These are phyloP conservation scores for Microtus oregoni DNA, from an alignment of 2,113 vertebrate species.

Conservation along the genomic window DNA sequence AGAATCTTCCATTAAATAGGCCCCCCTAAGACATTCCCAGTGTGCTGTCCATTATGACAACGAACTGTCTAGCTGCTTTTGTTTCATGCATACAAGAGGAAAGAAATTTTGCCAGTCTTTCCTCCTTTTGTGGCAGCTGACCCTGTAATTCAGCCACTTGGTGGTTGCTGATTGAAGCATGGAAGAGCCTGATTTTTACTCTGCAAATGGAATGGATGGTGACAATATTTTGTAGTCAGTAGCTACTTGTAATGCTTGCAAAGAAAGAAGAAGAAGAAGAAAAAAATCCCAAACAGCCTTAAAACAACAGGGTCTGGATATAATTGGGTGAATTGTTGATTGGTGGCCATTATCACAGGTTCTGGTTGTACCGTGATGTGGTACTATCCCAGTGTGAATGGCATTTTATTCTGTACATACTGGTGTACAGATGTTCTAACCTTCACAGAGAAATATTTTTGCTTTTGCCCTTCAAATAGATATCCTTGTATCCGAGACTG, in stretches of 20 bases:
- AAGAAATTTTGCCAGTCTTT: not conserved
- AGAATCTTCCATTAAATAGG: not conserved
- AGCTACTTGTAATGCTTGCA: constrained; percentile 39
- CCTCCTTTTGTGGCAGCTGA: constrained; percentile 13
- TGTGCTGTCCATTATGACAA: not conserved
- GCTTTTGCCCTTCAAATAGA: constrained; percentile 56
- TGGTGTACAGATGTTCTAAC: constrained; percentile 29
- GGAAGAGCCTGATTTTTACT: constrained; percentile 60
- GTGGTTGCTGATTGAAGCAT: constrained; percentile 42
- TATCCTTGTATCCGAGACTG: not conserved
- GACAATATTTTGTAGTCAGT: constrained; percentile 61
- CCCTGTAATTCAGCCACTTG: not conserved
- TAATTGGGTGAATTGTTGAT: constrained; percentile 43
- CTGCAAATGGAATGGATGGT: constrained; percentile 37
- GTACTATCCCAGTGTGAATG: not conserved
- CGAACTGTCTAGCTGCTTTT: constrained; percentile 47
- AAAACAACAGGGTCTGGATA: constrained; percentile 46
- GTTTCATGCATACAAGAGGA: constrained; percentile 51
- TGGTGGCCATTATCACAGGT: constrained; percentile 21
- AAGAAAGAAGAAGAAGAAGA: not conserved
- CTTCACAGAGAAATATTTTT: constrained; percentile 58
- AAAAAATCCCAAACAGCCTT: not conserved
- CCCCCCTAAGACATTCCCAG: not conserved
- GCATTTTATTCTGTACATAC: constrained; percentile 38
- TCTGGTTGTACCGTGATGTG: constrained; percentile 10